Evolutionary conservation across 2,113 vertebrate genomes (phyloP).

Genomic region (Sylvilagus bachmani): DNA sequence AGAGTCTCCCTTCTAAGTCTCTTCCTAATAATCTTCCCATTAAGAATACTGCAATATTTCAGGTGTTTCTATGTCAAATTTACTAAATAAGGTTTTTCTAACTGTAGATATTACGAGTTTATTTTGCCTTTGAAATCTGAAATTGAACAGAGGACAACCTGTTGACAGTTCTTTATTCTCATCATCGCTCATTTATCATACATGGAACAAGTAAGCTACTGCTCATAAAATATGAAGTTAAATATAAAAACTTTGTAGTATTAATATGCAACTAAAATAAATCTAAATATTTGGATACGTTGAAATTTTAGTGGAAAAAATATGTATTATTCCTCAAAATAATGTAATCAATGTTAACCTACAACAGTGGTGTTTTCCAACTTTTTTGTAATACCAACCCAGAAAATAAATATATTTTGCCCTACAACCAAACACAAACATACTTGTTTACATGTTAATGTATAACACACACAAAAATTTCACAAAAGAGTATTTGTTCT

Average conservation of each 20-base stretch:
- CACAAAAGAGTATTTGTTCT: not conserved
- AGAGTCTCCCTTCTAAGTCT: not conserved
- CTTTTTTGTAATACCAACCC: not conserved
- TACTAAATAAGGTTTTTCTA: not conserved
- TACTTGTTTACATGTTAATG: not conserved
- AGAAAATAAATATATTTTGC: not conserved
- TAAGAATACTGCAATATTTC: not conserved
- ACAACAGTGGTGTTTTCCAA: not conserved
- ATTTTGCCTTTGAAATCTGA: constrained; percentile 41
- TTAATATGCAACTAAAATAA: not conserved
- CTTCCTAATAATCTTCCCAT: not conserved
- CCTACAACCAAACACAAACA: not conserved
- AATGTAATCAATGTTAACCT: constrained; percentile 7
- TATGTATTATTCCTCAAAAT: not conserved
- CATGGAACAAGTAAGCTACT: not conserved
- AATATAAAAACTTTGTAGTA: not conserved
- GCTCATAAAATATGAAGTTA: not conserved
- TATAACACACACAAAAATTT: not conserved
- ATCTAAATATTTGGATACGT: not conserved
- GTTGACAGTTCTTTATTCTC: not conserved
- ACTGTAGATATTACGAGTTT: not conserved
- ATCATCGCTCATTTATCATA: not conserved
- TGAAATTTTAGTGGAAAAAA: constrained; percentile 19
- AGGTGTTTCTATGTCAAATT: not conserved
- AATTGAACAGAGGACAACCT: not conserved